A percentile compares a stretch with the other conserved stretches of the same genome.
Conservation (phyloP, 2,888 invertebrate species). For the Eudasyphora cyanicolor region DNA sequence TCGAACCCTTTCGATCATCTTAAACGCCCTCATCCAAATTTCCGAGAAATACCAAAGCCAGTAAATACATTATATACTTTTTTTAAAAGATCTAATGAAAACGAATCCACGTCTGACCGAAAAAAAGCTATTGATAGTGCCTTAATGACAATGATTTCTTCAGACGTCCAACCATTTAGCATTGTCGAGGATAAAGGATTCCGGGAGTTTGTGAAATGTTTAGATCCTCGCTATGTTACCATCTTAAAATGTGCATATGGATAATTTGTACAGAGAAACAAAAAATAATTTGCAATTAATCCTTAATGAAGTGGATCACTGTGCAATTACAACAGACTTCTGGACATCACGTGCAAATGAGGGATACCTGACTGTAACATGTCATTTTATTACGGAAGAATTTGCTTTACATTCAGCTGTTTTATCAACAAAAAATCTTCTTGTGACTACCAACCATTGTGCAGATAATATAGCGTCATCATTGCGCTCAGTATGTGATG, state of each 20-base stretch:
- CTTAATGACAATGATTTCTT: constrained; percentile 30
- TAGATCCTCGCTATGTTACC: constrained; percentile 68
- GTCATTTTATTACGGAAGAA: constrained; percentile 30
- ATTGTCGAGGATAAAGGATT: constrained; percentile 26
- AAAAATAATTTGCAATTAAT: constrained; percentile 46
- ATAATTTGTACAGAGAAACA: constrained; percentile 1
- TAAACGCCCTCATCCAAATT: constrained; percentile 12
- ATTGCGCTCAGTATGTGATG: neutral
- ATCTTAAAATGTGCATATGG: constrained; percentile 60
- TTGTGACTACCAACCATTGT: neutral
- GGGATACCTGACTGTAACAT: constrained; percentile 26
- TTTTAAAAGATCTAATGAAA: constrained; percentile 2
- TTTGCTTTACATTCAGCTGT: constrained; percentile 11
- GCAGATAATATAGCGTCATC: constrained; percentile 7
- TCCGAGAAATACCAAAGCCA: neutral
- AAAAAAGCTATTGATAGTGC: constrained; percentile 32
- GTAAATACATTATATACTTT: neutral
- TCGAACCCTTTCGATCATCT: constrained; percentile 40
- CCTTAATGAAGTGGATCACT: constrained; percentile 46
- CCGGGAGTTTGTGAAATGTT: constrained; percentile 2
- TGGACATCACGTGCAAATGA: no score
- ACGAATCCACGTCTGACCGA: constrained; percentile 16
- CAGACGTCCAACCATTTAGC: constrained; percentile 25
- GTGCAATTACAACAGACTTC: constrained; percentile 29
- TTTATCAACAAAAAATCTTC: constrained; percentile 31